phyloP scores from a whole-genome alignment of 2,113 vertebrate species.

The Axis porcinus region DNA sequence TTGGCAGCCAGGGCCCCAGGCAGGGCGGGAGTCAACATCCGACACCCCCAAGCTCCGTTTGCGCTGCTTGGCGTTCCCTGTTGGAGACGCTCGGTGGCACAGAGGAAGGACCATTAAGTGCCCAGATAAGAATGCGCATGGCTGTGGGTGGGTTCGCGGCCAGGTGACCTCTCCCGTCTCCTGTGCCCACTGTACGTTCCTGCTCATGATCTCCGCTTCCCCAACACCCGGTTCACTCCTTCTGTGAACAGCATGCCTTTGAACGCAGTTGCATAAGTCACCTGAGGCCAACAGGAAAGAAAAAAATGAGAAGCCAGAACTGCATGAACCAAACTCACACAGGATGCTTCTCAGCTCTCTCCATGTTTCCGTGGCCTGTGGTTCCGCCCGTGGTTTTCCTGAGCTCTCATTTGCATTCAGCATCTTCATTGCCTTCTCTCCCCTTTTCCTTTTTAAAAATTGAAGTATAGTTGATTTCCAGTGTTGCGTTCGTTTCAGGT shows the following conservation, averaged over 20 bases:
- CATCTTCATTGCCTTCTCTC: background rate
- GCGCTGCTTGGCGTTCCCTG: background rate
- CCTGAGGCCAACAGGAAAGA: background rate
- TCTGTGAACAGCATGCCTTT: background rate
- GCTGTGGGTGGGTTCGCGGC: rapidly evolving
- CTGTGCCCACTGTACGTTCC: background rate
- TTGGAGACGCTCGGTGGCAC: rapidly evolving
- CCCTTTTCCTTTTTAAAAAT: background rate
- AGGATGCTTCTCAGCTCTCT: rapidly evolving
- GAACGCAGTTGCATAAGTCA: background rate
- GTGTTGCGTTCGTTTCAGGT: rapidly evolving
- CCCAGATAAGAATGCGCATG: rapidly evolving
- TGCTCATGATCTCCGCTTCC: rapidly evolving
- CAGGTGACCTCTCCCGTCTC: background rate
- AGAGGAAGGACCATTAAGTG: too few species aligned
- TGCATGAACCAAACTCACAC: rapidly evolving
- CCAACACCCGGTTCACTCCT: background rate
- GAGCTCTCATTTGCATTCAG: rapidly evolving
- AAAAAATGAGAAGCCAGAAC: rapidly evolving
- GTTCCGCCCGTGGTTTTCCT: background rate
- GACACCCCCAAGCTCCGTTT: rapidly evolving
- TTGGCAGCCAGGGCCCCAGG: background rate
- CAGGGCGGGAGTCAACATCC: background rate
- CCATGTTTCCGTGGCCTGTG: rapidly evolving
- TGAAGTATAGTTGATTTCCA: background rate